phyloP scores from a whole-genome alignment of 1,140 invertebrate species.

The Ladona fulva region DNA sequence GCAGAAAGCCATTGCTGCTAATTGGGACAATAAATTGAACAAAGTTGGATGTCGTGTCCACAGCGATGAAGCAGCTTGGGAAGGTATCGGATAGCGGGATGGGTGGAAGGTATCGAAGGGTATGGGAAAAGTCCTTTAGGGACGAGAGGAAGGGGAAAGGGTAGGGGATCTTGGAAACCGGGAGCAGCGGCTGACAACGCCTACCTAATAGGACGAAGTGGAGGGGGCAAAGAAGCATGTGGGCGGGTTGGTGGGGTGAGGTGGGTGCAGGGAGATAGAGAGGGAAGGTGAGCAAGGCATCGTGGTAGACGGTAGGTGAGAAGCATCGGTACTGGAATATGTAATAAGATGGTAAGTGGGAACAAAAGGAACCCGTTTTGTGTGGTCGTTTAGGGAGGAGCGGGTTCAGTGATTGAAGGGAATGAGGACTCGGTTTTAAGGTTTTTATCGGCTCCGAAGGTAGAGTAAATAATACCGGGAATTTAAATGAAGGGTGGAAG shows the following conservation, averaged over 20 bases:
- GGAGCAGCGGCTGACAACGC: neutral
- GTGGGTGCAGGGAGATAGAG: neutral
- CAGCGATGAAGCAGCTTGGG: neutral
- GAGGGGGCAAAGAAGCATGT: neutral
- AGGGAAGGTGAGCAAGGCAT: neutral
- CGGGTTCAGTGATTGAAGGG: too few species aligned
- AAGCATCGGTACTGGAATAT: neutral
- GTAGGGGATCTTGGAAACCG: neutral
- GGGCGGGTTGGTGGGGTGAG: neutral
- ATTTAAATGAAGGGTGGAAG: too few species aligned
- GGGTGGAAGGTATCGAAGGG: neutral
- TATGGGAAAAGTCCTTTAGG: neutral
- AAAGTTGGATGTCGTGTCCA: neutral
- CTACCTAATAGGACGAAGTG: neutral
- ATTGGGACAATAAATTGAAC: conserved; percentile 6
- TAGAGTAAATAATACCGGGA: too few species aligned
- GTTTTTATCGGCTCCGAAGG: too few species aligned
- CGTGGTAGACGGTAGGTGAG: neutral
- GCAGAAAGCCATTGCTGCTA: neutral
- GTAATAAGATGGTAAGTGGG: conserved; percentile 9
- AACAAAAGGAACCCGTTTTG: neutral
- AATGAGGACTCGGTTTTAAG: too few species aligned
- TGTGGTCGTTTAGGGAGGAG: neutral
- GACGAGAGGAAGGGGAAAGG: neutral
- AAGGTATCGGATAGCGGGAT: neutral